Percentiles rank a stretch among this genome's conserved stretches.
Conservation (phyloP, 2,113 vertebrate genomes). For the Scalopus aquaticus region DNA sequence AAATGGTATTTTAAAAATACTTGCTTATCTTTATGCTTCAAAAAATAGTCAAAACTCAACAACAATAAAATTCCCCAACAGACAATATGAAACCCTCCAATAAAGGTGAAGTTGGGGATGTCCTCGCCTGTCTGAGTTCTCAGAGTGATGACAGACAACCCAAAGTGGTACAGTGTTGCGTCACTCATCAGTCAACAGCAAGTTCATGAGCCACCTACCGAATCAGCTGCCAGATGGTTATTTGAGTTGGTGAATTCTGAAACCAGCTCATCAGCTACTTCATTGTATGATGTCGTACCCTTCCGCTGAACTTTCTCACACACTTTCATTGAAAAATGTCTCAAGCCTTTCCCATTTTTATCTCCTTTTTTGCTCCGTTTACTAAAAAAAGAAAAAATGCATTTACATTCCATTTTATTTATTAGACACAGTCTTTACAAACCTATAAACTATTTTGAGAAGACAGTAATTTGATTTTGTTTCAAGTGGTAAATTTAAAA, state of each 20-base stretch:
- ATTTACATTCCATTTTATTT: background rate
- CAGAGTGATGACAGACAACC: background rate
- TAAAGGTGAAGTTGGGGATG: background rate
- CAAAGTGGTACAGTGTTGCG: background rate
- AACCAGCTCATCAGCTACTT: conserved; percentile 93
- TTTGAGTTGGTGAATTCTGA: conserved; percentile 90
- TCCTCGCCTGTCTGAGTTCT: background rate
- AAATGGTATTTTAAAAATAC: background rate
- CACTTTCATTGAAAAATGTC: conserved; percentile 96
- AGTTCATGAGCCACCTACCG: conserved; percentile 83
- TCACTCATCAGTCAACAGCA: background rate
- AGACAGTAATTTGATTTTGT: background rate
- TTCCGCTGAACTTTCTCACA: conserved; percentile 94
- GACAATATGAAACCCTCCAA: background rate
- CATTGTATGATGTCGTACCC: conserved; percentile 93
- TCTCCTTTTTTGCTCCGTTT: conserved; percentile 92
- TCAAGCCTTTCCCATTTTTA: conserved; percentile 92
- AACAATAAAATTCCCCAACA: background rate
- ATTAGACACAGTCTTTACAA: conserved; percentile 21
- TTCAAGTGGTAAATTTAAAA: conserved; percentile 8
- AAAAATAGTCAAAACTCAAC: background rate
- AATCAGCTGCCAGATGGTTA: conserved; percentile 87
- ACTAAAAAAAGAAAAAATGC: conserved; percentile 80
- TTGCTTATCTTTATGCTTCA: conserved; percentile 15
- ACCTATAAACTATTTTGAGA: background rate